Evolutionary conservation across 2,888 invertebrate species (phyloP), one percentile per base, ranked within the genome.

Genomic region (Axea sp.): DNA sequence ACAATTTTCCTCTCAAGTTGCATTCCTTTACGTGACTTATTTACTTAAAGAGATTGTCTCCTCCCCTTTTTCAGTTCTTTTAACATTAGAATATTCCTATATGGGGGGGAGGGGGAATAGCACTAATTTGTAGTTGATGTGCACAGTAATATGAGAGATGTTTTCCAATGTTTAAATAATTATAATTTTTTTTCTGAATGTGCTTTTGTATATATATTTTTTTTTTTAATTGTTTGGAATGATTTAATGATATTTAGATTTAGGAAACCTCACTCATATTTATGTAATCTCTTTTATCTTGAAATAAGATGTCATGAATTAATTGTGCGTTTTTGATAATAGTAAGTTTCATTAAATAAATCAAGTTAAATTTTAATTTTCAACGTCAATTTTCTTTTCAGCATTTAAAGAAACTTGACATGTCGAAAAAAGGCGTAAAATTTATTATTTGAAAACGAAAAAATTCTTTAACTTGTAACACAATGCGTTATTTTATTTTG

Each of bases 1-100:
- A 65, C 64, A 59, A 67, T 53, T 67, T 73, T 73, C 67, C 73
- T 67, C 59, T 67, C 62, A 41, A 60, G 31, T 64, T 64, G 37
- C 65, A 67, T 73, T 73, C 67, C 67, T 67, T 53, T 28, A 59
- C 2, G 45, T 51, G 26, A 64, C 35, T 69, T 6, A 35, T 45
- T 35, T 57, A 57, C 14, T 57, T 24, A 8, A 41, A 35, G 19
- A n/a, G 4, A 47, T 19, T 37, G 9, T 39, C 7, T 53, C 33
- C 37, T 41, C 11, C 6, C 37, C 17, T 12, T 14, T 41, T 41
- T 26, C 22, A 17, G 14, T 39, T 57, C 31, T 39, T 65, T 49
- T 64, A 71, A 64, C 64, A 64, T 43, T 57, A 35, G n/a, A n/a
- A n/a, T n/a, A n/a, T n/a, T n/a, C n/a, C n/a, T n/a, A n/a, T n/a